These are phyloP conservation scores for Dallia pectoralis DNA, from an alignment of 2,797 vertebrate species.

Conservation along the genomic window DNA sequence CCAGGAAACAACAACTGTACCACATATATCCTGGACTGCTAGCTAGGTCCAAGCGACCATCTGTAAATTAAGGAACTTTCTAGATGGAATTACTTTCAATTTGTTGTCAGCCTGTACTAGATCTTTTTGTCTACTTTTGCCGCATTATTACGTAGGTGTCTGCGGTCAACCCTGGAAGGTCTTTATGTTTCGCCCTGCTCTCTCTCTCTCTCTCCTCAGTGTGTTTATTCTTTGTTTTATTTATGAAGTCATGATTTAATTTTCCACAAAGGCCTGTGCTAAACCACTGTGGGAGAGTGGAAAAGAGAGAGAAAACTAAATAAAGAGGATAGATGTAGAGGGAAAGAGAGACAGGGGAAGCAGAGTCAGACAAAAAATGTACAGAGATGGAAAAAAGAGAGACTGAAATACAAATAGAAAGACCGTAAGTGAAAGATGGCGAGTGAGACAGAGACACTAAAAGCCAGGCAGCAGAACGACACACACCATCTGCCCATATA, in stretches of 20 bases:
- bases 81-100: neutral
- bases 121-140: neutral
- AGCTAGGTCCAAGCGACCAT: neutral
- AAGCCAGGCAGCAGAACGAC: slow-evolving; percentile 8
- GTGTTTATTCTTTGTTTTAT: slow-evolving; percentile 57
- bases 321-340: neutral
- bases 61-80: neutral
- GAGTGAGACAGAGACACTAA: slow-evolving; percentile 33
- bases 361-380: neutral
- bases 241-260: slow-evolving; percentile 55
- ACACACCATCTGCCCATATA: neutral
- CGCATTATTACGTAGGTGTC: neutral
- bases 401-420: slow-evolving; percentile 22
- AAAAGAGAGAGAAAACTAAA: neutral
- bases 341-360: neutral
- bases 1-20: neutral
- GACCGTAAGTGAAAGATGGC: slow-evolving; percentile 36
- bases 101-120: neutral
- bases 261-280: slow-evolving; percentile 19
- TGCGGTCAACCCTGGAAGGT: neutral
- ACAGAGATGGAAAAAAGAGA: neutral
- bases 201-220: neutral
- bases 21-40: neutral
- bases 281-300: neutral
- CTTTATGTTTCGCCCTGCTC: too few species aligned